Evolutionary conservation across 30 jellyfish, hydroid and myxozoan species (phyloP).

Genomic region (Pseudorhiza aurosa): DNA sequence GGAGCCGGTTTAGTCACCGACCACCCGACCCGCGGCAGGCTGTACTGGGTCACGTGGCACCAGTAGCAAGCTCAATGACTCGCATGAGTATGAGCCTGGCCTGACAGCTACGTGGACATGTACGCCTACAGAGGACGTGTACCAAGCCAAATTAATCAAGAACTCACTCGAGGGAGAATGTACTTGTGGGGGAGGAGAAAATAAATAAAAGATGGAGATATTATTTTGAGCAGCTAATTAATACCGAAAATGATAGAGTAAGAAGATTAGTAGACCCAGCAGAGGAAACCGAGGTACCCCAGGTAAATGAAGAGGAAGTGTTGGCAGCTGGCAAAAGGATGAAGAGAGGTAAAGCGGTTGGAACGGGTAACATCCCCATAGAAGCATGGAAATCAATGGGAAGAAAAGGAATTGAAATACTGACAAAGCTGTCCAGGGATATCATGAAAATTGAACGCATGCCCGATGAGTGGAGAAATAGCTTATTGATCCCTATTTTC

Average conservation of each 20-base stretch:
- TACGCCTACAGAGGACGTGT: no score
- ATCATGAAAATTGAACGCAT: not conserved
- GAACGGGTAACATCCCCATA: conserved; percentile 5
- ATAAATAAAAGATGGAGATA: conserved; percentile 1
- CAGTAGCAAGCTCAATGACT: no score
- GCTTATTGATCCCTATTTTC: conserved; percentile 6
- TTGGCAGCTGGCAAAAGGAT: not conserved
- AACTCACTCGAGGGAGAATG: not conserved
- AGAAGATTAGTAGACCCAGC: not conserved
- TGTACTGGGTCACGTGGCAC: no score
- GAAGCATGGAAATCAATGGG: conserved; percentile 4
- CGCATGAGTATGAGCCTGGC: no score
- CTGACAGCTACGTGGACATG: no score
- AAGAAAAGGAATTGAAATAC: not conserved
- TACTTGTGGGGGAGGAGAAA: not conserved
- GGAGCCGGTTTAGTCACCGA: no score
- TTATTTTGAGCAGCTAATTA: not conserved
- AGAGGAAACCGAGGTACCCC: no score
- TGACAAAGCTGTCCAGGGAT: not conserved
- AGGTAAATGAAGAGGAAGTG: conserved; percentile 23
- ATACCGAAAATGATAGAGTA: not conserved
- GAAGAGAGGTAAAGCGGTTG: conserved; percentile 8
- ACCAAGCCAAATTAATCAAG: not conserved
- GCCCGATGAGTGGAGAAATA: conserved; percentile 31
- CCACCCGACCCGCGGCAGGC: no score